Evolutionary conservation across 2,797 vertebrate species (phyloP).

Genomic region (Tauraco hartlaubi): DNA sequence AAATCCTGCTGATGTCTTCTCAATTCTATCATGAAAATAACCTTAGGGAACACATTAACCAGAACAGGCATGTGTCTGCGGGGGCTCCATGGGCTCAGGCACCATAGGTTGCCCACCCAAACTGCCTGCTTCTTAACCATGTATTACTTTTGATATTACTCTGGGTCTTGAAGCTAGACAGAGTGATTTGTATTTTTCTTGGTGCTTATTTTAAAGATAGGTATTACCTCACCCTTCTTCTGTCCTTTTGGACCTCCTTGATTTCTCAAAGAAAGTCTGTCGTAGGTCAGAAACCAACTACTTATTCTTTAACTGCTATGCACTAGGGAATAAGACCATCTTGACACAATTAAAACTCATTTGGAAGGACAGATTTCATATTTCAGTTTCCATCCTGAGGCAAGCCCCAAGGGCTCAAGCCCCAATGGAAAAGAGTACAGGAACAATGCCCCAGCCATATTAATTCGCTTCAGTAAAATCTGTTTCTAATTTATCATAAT

Average conservation of each 20-base stretch:
- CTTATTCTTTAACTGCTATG: neutral
- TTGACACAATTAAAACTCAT: neutral
- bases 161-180: neutral
- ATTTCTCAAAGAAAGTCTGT: neutral
- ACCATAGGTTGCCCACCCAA: neutral
- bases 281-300: neutral
- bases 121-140: neutral
- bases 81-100: neutral
- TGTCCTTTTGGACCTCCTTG: neutral
- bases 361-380: neutral
- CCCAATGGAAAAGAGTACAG: neutral
- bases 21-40: neutral
- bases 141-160: neutral
- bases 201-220: neutral
- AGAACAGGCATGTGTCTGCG: neutral
- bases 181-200: neutral
- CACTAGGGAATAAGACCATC: neutral
- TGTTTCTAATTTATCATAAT: conserved; percentile 31
- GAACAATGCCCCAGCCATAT: neutral
- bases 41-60: neutral
- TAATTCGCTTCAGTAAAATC: neutral
- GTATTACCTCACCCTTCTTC: neutral
- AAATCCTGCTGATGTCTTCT: neutral
- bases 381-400: neutral
- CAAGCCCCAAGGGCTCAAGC: neutral